Evolutionary conservation across 1,140 invertebrate species (phyloP).

Genomic region (Aleiodes sp.): DNA sequence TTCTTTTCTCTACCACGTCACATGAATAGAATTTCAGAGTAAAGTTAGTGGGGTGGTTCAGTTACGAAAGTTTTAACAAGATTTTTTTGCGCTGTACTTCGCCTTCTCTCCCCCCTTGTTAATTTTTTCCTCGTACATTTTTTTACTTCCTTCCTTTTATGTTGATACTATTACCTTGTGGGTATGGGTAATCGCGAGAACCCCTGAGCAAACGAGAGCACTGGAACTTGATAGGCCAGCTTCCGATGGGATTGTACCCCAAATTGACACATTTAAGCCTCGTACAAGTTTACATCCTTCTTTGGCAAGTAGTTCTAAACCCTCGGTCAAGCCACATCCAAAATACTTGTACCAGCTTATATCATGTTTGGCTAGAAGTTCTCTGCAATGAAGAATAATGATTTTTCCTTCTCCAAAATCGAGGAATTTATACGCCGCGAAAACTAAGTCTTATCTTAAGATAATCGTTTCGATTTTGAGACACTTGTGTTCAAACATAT

Average conservation of each 20-base stretch:
- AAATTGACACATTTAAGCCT: slow-evolving; percentile 74
- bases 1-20: neutral
- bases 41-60: neutral
- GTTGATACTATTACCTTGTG: slow-evolving; percentile 70
- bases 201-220: slow-evolving; percentile 93
- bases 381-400: neutral
- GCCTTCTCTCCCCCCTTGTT: neutral
- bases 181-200: slow-evolving; percentile 82
- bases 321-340: slow-evolving; percentile 90
- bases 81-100: neutral
- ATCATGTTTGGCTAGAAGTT: neutral
- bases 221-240: slow-evolving; percentile 97
- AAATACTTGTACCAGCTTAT: slow-evolving; percentile 91
- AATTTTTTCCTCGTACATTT: neutral
- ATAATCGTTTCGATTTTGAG: too few species aligned
- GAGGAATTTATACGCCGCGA: too few species aligned
- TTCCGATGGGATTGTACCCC: slow-evolving; percentile 88
- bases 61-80: neutral
- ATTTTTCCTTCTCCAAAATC: neutral
- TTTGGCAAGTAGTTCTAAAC: slow-evolving; percentile 72
- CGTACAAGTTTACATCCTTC: slow-evolving; percentile 60
- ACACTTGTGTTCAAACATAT: too few species aligned
- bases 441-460: too few species aligned
- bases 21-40: neutral
- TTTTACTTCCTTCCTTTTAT: neutral